phyloP scores from a whole-genome alignment of 2,888 invertebrate species.

The Drosophila testacea region DNA sequence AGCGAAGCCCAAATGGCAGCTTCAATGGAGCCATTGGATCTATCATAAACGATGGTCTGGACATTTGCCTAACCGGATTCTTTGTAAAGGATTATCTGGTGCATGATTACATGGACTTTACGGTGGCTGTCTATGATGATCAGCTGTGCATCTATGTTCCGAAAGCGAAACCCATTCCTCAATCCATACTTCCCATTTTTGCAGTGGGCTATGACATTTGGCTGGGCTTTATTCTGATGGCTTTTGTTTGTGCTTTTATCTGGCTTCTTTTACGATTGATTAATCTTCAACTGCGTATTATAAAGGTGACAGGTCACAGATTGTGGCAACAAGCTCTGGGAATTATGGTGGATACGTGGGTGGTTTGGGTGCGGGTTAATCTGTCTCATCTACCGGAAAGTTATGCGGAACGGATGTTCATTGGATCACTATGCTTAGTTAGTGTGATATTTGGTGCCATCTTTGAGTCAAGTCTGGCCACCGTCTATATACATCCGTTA shows the following conservation, averaged over 20 bases:
- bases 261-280: conserved; percentile 76
- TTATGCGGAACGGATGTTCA: conserved; percentile 83
- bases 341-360: conserved; percentile 82
- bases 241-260: conserved; percentile 73
- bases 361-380: conserved; percentile 83
- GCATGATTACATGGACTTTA: conserved; percentile 83
- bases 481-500: conserved; percentile 84
- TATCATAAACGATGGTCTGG: conserved; percentile 80
- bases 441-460: conserved; percentile 85
- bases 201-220: conserved; percentile 83
- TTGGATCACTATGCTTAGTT: conserved; percentile 82
- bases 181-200: conserved; percentile 84
- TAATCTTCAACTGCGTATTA: conserved; percentile 70
- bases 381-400: conserved; percentile 81
- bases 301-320: conserved; percentile 13
- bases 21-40: conserved; percentile 85
- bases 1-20: conserved; percentile 78
- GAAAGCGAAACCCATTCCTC: conserved; percentile 84
- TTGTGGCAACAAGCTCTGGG: conserved; percentile 70
- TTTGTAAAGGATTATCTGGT: conserved; percentile 85
- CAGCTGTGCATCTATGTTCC: conserved; percentile 85
- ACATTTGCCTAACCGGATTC: conserved; percentile 84
- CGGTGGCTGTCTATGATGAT: conserved; percentile 84
- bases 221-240: conserved; percentile 81
- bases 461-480: conserved; percentile 85